Evolutionary conservation across 2,113 vertebrate genomes (phyloP).

Genomic region (Odontesthes bonariensis): DNA sequence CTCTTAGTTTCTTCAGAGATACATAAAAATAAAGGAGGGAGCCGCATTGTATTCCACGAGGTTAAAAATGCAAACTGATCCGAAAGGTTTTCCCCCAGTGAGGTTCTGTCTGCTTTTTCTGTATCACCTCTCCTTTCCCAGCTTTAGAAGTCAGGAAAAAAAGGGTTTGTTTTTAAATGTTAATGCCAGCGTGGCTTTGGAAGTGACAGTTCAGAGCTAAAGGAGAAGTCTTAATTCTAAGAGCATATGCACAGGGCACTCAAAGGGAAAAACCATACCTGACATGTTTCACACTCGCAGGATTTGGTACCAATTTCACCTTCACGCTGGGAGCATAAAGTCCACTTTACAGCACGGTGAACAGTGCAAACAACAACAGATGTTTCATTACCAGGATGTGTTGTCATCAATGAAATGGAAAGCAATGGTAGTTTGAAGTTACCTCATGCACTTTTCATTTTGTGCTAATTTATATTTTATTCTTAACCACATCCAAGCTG

Average conservation of each 20-base stretch:
- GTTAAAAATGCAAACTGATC: conserved; percentile 4
- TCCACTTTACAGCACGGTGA: neutral
- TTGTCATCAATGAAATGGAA: no score
- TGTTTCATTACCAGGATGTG: no score
- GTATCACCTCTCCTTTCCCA: neutral
- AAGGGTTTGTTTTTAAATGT: no score
- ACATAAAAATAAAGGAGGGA: neutral
- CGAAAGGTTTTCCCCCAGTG: neutral
- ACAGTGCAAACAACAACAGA: neutral
- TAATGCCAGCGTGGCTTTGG: conserved; percentile 7
- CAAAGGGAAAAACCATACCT: neutral
- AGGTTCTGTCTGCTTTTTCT: neutral
- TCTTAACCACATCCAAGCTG: no score
- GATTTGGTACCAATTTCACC: neutral
- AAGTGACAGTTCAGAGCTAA: conserved; percentile 22
- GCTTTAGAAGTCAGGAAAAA: no score
- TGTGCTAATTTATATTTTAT: no score
- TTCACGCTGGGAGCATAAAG: neutral
- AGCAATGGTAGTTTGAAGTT: no score
- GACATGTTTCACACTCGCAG: conserved; percentile 6
- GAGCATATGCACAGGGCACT: conserved; percentile 12
- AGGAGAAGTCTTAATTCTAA: conserved; percentile 31
- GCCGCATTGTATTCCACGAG: neutral
- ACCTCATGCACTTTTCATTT: no score
- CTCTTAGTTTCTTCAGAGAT: neutral